Base-by-base conservation (phyloP, 2,888 invertebrate genomes). In the Nudaria mundana region DNA sequence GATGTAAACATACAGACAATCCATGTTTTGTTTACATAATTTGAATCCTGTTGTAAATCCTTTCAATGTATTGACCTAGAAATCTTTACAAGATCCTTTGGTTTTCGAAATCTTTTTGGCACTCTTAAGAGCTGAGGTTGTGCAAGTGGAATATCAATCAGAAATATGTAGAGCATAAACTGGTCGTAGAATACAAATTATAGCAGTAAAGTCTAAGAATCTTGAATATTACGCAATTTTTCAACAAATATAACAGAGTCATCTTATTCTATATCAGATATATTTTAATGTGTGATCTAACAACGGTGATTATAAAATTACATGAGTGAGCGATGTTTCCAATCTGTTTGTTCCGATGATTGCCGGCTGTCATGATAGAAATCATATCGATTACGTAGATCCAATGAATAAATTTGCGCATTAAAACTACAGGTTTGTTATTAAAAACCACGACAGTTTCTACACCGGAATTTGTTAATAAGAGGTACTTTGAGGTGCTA, bases 321-420 rank as follows among this genome's bases (percentile, higher is more conserved):
- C 25, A 53, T 53, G 47, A 57, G 37, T 45, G 5, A 18, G 33
- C 23, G 26, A 12, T 47, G 39, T 40, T 48, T 43, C 34, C 29
- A 30, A 44, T 41, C 50, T 28, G 10, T 39, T 12, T 18, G 18
- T 5, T 18, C 4, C 31, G 24, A 34, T 44, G 31, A 55, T 47
- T 44, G 29, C 23, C 40, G 11, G 20, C 26, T 39, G 22, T 26
- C 31, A 44, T 37, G 23, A 37, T 41, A 35, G 40, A n/a, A 5
- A 26, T 13, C 28, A 20, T 20, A 14, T 18, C 18, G 18, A 18
- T 18, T 18, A 18, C 18, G 18, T 18, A 18, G 18, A 3, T n/a
- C n/a, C n/a, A n/a, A n/a, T n/a, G n/a, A n/a, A n/a, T n/a, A n/a
- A n/a, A n/a, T n/a, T n/a, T n/a, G n/a, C n/a, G n/a, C n/a, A n/a